Conservation (phyloP, 2,797 vertebrate species). For the Sorex maritimensis region DNA sequence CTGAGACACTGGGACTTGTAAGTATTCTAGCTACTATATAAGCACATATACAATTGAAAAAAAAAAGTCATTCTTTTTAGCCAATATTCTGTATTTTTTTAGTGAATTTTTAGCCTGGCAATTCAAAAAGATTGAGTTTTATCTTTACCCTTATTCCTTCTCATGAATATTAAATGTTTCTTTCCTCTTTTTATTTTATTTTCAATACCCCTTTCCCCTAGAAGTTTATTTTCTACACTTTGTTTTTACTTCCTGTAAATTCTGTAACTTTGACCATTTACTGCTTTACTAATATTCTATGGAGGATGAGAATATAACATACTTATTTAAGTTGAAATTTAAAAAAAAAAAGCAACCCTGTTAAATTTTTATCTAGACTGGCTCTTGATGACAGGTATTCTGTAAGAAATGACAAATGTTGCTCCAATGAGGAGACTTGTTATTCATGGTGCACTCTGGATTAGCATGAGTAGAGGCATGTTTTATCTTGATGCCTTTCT, state of each 20-base stretch:
- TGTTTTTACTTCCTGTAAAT: slow-evolving; percentile 46
- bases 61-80: neutral
- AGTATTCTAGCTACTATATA: slow-evolving; percentile 39
- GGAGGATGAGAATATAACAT: neutral
- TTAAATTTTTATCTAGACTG: slow-evolving; percentile 20
- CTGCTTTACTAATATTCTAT: neutral
- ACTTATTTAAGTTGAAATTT: slow-evolving; percentile 60
- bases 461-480: neutral
- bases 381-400: neutral
- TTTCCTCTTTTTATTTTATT: no score
- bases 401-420: slow-evolving; percentile 4
- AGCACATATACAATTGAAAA: slow-evolving; percentile 19
- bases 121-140: slow-evolving; percentile 53
- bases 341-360: neutral
- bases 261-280: neutral
- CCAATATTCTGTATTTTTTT: slow-evolving; percentile 14
- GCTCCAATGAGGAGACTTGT: neutral
- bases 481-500: neutral
- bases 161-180: neutral
- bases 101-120: slow-evolving; percentile 18
- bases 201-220: no score
- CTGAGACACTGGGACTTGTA: slow-evolving; percentile 56
- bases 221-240: slow-evolving; percentile 47
- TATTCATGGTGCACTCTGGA: neutral
- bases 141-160: slow-evolving; percentile 44